These are phyloP conservation scores for Porites australiensis DNA, from an alignment of 64 coral and sea anemone genomes.

Conservation along the genomic window DNA sequence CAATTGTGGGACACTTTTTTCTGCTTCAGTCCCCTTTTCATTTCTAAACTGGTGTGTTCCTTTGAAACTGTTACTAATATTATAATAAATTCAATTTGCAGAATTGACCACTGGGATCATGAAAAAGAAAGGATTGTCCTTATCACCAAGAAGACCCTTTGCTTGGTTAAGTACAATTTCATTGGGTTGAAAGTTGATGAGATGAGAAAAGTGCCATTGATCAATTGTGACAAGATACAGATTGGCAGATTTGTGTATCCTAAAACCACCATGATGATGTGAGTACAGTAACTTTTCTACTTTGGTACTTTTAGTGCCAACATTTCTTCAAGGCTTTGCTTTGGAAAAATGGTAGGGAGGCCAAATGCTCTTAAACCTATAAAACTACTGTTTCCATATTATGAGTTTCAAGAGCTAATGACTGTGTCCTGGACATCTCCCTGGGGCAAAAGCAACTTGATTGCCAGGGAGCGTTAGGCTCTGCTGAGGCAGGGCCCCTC, in stretches of 20 bases:
- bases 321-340: too few species aligned
- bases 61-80: not conserved
- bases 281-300: constrained; percentile 32
- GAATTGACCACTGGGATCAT: constrained; percentile 99
- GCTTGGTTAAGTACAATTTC: constrained; percentile 94
- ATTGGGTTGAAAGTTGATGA: constrained; percentile 94
- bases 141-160: constrained; percentile 86
- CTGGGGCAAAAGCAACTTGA: too few species aligned
- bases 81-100: constrained; percentile 15
- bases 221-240: constrained; percentile 95
- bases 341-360: too few species aligned
- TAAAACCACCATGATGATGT: constrained; percentile 98
- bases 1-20: too few species aligned
- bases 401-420: too few species aligned
- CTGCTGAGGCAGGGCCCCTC: too few species aligned
- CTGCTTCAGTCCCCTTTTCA: too few species aligned
- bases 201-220: constrained; percentile 87
- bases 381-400: too few species aligned
- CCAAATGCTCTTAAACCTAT: too few species aligned
- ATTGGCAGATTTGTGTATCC: constrained; percentile 90
- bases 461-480: too few species aligned
- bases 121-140: constrained; percentile 95
- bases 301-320: not conserved
- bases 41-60: too few species aligned
- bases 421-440: too few species aligned